phyloP scores from a whole-genome alignment of 2,888 invertebrate species.

The Drosophila dives region DNA sequence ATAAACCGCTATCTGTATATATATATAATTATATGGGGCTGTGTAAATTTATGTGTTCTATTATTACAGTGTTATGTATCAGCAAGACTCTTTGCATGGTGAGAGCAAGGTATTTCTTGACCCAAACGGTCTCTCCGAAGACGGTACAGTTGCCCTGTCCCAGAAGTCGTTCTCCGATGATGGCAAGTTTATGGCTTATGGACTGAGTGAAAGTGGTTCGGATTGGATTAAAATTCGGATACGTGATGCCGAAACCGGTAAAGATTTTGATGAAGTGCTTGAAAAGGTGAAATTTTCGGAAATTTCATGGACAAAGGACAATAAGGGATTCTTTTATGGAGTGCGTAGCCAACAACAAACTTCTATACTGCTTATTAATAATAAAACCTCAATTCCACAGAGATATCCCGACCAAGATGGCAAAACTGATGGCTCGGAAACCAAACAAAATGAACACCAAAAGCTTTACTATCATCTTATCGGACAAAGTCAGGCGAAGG shows the following conservation, averaged over 20 bases:
- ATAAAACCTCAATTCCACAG: constrained; percentile 84
- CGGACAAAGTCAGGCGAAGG: constrained; percentile 93
- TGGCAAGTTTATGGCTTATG: constrained; percentile 95
- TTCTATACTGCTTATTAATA: not conserved
- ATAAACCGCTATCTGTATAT: not conserved
- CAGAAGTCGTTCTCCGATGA: constrained; percentile 94
- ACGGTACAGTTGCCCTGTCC: constrained; percentile 94
- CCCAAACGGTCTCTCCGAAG: constrained; percentile 95
- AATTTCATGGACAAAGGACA: constrained; percentile 97
- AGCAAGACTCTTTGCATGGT: constrained; percentile 91
- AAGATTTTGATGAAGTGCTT: constrained; percentile 95
- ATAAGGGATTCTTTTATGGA: constrained; percentile 97
- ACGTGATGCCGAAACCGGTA: constrained; percentile 89
- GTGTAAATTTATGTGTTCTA: not conserved
- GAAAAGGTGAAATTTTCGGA: constrained; percentile 96
- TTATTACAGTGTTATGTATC: constrained; percentile 92
- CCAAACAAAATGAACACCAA: constrained; percentile 93
- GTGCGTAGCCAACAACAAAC: constrained; percentile 85
- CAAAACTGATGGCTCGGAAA: constrained; percentile 96
- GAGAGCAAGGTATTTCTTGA: constrained; percentile 96
- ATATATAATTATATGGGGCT: not conserved
- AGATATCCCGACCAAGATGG: constrained; percentile 92
- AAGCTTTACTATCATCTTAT: constrained; percentile 96
- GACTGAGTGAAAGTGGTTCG: constrained; percentile 95
- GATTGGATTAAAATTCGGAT: constrained; percentile 98